Evolutionary conservation across 2,113 vertebrate species (phyloP), one percentile per base, ranked within the genome.

Genomic region (Cynoglossus semilaevis): DNA sequence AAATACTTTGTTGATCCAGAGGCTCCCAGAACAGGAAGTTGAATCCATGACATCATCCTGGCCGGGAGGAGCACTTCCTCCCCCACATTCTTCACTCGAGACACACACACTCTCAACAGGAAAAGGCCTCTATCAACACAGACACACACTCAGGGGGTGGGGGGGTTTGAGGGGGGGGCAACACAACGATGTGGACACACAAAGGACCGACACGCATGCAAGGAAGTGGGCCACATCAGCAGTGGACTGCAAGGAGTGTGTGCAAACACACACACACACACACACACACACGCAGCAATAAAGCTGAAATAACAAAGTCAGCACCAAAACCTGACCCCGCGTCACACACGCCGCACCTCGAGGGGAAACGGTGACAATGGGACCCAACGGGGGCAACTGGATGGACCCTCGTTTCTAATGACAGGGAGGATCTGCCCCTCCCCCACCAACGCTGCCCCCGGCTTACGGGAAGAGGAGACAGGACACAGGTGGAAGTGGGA

Each of bases 41-140:
- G 63, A 70, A 46, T 56, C 74, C 76, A 85, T 88, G 85, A 89
- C 89, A 89, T 89, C 87, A 88, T 63, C 71, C 72, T 88, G 73
- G 69, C 76, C 68, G 85, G 88, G 88, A 90, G 87, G 88, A 89
- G 87, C 79, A 85, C 84, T 90, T 88, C 88, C 89, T 88, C 83
- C 67, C 79, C 59, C 85, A 88, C 85, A 88, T 88, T 89, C 88
- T 88, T 90, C 84, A 81, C 81, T 87, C 84, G 85, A 87, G 76
- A 83, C 72, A 72, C 76, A 71, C 78, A 74, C 79, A 74, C 85
- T 81, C 76, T 84, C 50, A 18, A 57, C 82, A 89, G 86, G 86
- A 90, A 88, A 88, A 82, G 77, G 86, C 81, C 78, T 83, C 84
- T 85, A 83, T 89, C 85, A 88, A 86, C 82, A 84, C 79, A 77